Base-by-base conservation (phyloP, 1,140 invertebrate genomes). In the Brachionus paranguensis region DNA sequence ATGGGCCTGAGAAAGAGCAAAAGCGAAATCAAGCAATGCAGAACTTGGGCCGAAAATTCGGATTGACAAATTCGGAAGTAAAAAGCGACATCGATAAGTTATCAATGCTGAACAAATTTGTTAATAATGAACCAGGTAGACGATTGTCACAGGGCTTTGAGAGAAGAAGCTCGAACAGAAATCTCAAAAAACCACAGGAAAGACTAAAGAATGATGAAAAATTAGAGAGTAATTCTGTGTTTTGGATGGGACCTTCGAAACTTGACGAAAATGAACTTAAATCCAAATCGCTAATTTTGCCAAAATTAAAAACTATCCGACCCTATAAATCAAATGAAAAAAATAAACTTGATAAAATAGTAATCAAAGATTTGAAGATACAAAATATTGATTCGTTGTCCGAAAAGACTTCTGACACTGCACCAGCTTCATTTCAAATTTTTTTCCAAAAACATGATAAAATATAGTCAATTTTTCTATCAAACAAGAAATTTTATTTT, bases 81-180 rank as follows among this genome's bases (percentile, higher is more conserved):
- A 81, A 65, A n/a, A 43, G n/a, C n/a, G 78, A 79, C 8, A 60
- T 50, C 0, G 47, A 37, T 68, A 81, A 81, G 64, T 64, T 60
- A 3, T 29, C 45, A 64, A 37, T 20, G 24, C 14, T 45, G 1
- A 60, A 81, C 6, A 81, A 41, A 68, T 64, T 79, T 27, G 76
- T 24, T 11, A 37, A 33, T n/a, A 64, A 55, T 24, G 76, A 79
- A 55, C 4, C 17, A 20, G 12, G 14, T 11, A 79, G 11, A 33
- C 14, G 14, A n/a, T n/a, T 17, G 33, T 55, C 14, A 20, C 43
- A 43, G 29, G 55, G 78, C 20, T 5, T 33, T 17, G 74, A 78
- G 14, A 12, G 12, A 29, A 78, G 20, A 47, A 45, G 5, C 17
- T 45, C n/a, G 2, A 68, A 68, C 6, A 11, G 33, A 5, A 68